phyloP scores from a whole-genome alignment of 2,797 vertebrate genomes.

The Fistularia commersonii region DNA sequence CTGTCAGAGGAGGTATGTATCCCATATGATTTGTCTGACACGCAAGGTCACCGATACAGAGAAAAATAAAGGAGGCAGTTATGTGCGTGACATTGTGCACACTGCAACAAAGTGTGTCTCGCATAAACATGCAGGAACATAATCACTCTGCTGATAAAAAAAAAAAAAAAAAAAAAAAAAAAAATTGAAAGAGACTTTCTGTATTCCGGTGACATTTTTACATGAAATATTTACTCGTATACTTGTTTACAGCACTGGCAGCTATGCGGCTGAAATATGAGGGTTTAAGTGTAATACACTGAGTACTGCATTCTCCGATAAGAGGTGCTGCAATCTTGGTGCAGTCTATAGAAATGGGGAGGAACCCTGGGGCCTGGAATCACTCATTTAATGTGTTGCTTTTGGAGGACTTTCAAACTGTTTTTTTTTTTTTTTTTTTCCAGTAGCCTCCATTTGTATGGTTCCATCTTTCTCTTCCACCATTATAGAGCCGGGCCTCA shows the following conservation, averaged over 20 bases:
- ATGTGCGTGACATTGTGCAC: slow-evolving; percentile 8
- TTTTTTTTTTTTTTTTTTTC: neutral
- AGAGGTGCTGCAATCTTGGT: slow-evolving; percentile 2
- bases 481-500: slow-evolving; percentile 2
- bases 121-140: neutral
- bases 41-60: slow-evolving; percentile 43
- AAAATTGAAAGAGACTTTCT: slow-evolving; percentile 8
- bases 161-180: neutral
- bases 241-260: slow-evolving; percentile 6
- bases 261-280: slow-evolving; percentile 1
- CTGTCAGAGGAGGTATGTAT: slow-evolving; percentile 32
- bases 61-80: slow-evolving; percentile 14
- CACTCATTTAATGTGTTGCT: slow-evolving; percentile 29
- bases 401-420: slow-evolving; percentile 30
- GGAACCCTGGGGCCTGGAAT: slow-evolving; percentile 13
- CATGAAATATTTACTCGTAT: slow-evolving; percentile 20
- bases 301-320: slow-evolving; percentile 3
- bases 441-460: slow-evolving; percentile 14
- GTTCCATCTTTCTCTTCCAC: slow-evolving; percentile 5
- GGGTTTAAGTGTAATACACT: neutral
- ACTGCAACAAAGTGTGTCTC: neutral
- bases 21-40: slow-evolving; percentile 32
- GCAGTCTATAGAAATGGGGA: slow-evolving; percentile 19
- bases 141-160: neutral
- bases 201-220: neutral